These are phyloP conservation scores for Ganaspis sp. DNA, from an alignment of 1,140 invertebrate species.

Conservation along the genomic window DNA sequence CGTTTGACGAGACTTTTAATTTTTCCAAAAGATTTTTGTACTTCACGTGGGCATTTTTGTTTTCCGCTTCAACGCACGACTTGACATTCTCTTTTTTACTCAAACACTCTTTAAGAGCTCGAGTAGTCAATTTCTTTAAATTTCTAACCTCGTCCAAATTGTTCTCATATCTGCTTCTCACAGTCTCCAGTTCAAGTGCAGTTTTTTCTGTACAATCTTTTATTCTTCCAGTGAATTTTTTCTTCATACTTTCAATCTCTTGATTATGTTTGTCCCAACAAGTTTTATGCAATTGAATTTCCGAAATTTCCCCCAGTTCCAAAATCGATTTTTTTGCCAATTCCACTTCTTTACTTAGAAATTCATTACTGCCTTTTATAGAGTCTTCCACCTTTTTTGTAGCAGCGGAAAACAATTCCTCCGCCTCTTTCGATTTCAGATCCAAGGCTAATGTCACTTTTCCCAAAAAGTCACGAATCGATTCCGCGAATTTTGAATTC, in stretches of 20 bases:
- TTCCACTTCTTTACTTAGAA: not conserved
- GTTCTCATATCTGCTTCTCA: not conserved
- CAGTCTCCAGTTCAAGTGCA: not conserved
- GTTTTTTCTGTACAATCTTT: not conserved
- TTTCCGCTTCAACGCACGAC: not conserved
- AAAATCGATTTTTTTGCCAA: not conserved
- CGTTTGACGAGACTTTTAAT: not conserved
- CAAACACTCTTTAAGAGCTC: constrained; percentile 1
- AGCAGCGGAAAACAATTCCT: not conserved
- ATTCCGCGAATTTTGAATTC: not conserved
- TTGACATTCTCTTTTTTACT: not conserved
- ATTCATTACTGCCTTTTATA: not conserved
- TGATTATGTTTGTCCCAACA: not conserved
- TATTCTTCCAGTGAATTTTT: not conserved
- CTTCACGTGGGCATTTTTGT: not conserved
- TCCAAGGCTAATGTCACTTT: not conserved
- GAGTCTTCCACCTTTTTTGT: constrained; percentile 9
- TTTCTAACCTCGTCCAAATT: not conserved
- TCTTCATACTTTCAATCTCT: not conserved
- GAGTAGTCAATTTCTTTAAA: constrained; percentile 4
- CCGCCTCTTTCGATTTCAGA: not conserved
- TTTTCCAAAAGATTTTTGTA: not conserved
- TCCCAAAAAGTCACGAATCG: not conserved
- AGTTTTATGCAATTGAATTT: not conserved
- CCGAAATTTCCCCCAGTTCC: not conserved